Conservation (phyloP, 2,113 vertebrate species). For the Hipposideros armiger region DNA sequence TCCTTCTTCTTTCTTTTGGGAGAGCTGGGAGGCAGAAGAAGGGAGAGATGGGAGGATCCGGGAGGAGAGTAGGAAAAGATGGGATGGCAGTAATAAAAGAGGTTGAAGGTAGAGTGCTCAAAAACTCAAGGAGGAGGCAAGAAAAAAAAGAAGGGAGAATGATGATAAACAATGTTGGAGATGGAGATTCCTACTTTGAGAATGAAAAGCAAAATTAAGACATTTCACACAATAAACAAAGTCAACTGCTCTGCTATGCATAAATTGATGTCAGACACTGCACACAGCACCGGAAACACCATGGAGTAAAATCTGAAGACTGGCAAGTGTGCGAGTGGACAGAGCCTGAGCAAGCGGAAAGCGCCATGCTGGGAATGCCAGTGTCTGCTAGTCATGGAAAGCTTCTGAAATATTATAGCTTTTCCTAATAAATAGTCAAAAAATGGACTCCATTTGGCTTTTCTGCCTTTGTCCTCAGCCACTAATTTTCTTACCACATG, state of each 20-base stretch:
- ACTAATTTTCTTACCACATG: neutral
- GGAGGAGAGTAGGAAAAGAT: neutral
- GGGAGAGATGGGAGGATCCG: neutral
- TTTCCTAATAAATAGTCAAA: neutral
- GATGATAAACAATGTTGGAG: too few relatives aligned
- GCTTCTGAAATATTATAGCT: neutral
- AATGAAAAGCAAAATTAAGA: neutral
- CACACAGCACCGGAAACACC: neutral
- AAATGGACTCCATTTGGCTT: neutral
- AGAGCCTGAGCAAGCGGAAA: accelerated
- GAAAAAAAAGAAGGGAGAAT: neutral
- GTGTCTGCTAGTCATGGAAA: neutral
- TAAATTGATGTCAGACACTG: neutral
- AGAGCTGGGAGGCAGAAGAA: neutral
- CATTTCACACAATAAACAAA: neutral
- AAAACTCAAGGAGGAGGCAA: neutral
- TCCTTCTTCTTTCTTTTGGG: neutral
- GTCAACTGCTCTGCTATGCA: neutral
- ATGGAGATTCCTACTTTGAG: neutral
- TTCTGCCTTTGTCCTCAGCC: neutral
- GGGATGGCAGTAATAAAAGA: neutral
- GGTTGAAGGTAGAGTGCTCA: neutral
- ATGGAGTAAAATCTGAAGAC: accelerated
- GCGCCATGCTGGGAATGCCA: accelerated
- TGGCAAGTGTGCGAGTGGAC: too few relatives aligned